phyloP scores from a whole-genome alignment of 2,113 vertebrate species.

The Laterallus jamaicensis region DNA sequence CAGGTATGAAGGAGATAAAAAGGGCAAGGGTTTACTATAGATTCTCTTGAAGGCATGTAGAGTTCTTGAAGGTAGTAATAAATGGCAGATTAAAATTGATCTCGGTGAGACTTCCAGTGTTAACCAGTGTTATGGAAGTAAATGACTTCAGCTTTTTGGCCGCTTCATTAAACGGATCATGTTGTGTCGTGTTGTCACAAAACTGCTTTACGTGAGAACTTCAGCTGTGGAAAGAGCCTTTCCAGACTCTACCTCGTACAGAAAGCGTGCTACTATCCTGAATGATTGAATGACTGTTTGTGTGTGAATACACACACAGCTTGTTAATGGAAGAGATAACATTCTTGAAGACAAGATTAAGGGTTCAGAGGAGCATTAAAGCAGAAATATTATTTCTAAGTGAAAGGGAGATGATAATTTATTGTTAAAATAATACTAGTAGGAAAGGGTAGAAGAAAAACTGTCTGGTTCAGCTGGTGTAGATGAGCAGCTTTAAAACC shows the following conservation, averaged over 20 bases:
- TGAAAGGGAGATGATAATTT: constrained; percentile 35
- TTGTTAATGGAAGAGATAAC: constrained; percentile 50
- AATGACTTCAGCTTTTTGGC: neutral
- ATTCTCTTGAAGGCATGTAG: constrained; percentile 29
- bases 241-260: neutral
- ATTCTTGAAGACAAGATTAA: constrained; percentile 1
- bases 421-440: constrained; percentile 31
- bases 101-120: neutral
- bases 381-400: constrained; percentile 41
- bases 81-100: constrained; percentile 45
- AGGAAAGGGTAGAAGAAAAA: neutral
- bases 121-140: neutral
- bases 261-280: neutral
- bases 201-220: neutral
- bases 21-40: constrained; percentile 53
- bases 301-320: neutral
- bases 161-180: neutral
- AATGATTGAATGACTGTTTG: constrained; percentile 33
- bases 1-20: constrained; percentile 56
- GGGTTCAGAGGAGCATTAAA: constrained; percentile 5
- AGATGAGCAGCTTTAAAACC: constrained; percentile 8
- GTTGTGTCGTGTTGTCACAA: neutral
- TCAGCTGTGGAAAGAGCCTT: neutral
- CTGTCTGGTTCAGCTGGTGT: neutral
- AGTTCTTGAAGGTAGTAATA: constrained; percentile 48